Evolutionary conservation across 2,888 invertebrate species (phyloP).

Genomic region (Apoda limacodes): DNA sequence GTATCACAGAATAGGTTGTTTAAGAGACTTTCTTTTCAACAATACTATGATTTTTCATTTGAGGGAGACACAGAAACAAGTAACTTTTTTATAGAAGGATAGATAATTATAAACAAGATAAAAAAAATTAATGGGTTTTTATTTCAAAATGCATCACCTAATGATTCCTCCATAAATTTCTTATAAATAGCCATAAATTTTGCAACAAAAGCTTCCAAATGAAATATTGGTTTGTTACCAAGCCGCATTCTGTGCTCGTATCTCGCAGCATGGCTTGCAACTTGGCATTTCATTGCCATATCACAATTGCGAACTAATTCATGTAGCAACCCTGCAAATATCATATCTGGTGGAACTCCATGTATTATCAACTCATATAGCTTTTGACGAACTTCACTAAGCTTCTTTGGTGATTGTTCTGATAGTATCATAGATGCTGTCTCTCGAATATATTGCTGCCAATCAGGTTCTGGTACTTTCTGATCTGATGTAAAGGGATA

Average conservation of each 20-base stretch:
- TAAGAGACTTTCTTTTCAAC: too few relatives aligned
- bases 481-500: constrained; percentile 87
- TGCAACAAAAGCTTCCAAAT: constrained; percentile 96
- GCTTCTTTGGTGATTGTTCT: constrained; percentile 87
- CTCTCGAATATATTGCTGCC: constrained; percentile 89
- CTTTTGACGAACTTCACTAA: constrained; percentile 86
- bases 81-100: too few relatives aligned
- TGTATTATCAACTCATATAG: constrained; percentile 95
- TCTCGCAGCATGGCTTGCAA: constrained; percentile 86
- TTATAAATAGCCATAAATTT: constrained; percentile 96
- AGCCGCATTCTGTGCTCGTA: constrained; percentile 94
- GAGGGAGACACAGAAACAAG: too few relatives aligned
- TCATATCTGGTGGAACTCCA: constrained; percentile 92
- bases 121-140: too few relatives aligned
- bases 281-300: constrained; percentile 86
- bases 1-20: too few relatives aligned
- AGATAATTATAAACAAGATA: too few relatives aligned
- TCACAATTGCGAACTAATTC: constrained; percentile 92
- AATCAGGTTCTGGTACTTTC: constrained; percentile 89
- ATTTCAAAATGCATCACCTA: constrained; percentile 66
- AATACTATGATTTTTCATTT: too few relatives aligned
- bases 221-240: constrained; percentile 95
- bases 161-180: constrained; percentile 82
- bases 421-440: constrained; percentile 88
- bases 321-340: constrained; percentile 87